phyloP scores from a whole-genome alignment of 2,888 invertebrate species.

The Elmis aenea region DNA sequence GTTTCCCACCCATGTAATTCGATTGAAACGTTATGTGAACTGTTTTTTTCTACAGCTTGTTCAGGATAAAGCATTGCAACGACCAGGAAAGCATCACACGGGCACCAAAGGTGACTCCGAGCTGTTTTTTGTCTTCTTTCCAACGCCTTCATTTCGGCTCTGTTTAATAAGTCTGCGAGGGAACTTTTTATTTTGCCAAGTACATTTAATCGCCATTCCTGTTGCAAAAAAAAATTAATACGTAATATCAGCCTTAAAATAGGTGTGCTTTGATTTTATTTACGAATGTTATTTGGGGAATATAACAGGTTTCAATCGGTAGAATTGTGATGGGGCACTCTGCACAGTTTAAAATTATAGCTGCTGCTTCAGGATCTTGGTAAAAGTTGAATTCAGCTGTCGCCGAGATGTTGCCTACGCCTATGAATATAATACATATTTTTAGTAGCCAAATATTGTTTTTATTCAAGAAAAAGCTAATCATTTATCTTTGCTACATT shows the following conservation, averaged over 20 bases:
- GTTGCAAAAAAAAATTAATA: constrained; percentile 3
- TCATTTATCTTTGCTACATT: no score
- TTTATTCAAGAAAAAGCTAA: no score
- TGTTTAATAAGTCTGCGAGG: constrained; percentile 49
- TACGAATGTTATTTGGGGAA: constrained; percentile 33
- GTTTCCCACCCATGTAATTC: constrained; percentile 56
- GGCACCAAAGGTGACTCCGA: constrained; percentile 29
- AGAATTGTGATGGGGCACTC: constrained; percentile 56
- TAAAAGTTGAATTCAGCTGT: constrained; percentile 75
- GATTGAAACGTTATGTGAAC: constrained; percentile 52
- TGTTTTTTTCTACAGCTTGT: constrained; percentile 20
- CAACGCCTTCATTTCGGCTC: constrained; percentile 47
- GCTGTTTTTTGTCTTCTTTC: neutral
- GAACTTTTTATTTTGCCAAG: constrained; percentile 45
- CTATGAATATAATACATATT: no score
- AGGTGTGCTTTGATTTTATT: no score
- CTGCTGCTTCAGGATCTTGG: constrained; percentile 72
- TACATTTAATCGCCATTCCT: constrained; percentile 52
- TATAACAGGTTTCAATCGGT: constrained; percentile 65
- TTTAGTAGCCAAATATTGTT: no score
- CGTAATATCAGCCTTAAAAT: no score
- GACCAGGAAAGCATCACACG: constrained; percentile 52
- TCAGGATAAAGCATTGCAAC: constrained; percentile 48
- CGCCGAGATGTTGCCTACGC: constrained; percentile 55
- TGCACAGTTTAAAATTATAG: constrained; percentile 61